These are phyloP conservation scores for Thyatira batis DNA, from an alignment of 2,888 invertebrate species.

Conservation along the genomic window DNA sequence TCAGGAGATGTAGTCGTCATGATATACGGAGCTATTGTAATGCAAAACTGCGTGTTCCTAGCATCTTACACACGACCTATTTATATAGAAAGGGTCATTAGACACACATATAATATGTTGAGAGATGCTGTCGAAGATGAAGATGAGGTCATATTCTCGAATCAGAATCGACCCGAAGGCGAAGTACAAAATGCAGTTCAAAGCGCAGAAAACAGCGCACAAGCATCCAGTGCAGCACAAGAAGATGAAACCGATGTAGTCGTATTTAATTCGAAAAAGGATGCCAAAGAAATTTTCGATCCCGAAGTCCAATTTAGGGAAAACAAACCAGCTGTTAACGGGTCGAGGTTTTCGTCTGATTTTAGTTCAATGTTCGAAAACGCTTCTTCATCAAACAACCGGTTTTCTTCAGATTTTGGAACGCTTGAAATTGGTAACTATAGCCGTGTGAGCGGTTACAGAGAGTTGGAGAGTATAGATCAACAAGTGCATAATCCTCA, in stretches of 20 bases:
- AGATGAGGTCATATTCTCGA: conserved; percentile 83
- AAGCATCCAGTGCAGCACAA: conserved; percentile 36
- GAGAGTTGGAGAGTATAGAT: conserved; percentile 71
- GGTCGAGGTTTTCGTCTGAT: conserved; percentile 61
- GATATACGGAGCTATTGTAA: conserved; percentile 81
- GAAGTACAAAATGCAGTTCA: conserved; percentile 8
- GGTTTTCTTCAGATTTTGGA: conserved; percentile 66
- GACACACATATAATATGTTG: conserved; percentile 72
- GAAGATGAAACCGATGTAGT: conserved; percentile 72
- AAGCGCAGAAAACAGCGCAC: conserved; percentile 21
- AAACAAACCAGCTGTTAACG: conserved; percentile 29
- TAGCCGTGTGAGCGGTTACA: conserved; percentile 57
- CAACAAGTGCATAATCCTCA: conserved; percentile 65
- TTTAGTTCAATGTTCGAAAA: conserved; percentile 52
- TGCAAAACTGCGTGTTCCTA: conserved; percentile 81
- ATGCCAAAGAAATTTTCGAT: conserved; percentile 68
- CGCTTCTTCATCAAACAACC: conserved; percentile 24
- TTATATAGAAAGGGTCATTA: conserved; percentile 76
- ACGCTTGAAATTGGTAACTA: conserved; percentile 55
- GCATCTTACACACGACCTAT: conserved; percentile 80
- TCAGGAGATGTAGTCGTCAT: conserved; percentile 72
- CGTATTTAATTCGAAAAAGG: conserved; percentile 64
- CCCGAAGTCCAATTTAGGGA: conserved; percentile 61
- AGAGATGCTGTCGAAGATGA: conserved; percentile 75
- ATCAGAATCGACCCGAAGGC: conserved; percentile 42